These are phyloP conservation scores for Petrophora chlorosata DNA, from an alignment of 2,888 invertebrate genomes.

Conservation along the genomic window DNA sequence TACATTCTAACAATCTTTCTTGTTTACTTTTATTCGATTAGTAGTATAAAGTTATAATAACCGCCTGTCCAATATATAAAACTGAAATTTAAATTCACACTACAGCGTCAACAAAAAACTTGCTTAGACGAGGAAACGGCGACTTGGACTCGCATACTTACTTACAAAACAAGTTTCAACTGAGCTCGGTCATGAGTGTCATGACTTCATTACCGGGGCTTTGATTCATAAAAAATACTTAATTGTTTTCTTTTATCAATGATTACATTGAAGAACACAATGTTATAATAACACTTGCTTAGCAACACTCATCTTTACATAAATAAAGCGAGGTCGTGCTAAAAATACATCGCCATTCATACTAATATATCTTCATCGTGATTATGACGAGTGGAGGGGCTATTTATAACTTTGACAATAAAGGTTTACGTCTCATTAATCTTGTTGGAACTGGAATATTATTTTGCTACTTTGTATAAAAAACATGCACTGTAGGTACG, in stretches of 20 bases:
- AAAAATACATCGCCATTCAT: slow-evolving; percentile 18
- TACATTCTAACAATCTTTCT: no score
- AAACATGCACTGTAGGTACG: no score
- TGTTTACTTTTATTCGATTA: no score
- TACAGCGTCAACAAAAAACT: slow-evolving; percentile 24
- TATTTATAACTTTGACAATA: slow-evolving; percentile 3
- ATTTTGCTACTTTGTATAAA: no score
- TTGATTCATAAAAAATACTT: slow-evolving; percentile 29
- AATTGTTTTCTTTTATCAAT: no score
- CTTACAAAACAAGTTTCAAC: slow-evolving; percentile 31
- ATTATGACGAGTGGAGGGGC: slow-evolving; percentile 7
- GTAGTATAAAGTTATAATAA: slow-evolving; percentile 21
- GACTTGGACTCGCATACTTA: slow-evolving; percentile 2
- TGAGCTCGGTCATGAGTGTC: slow-evolving; percentile 22
- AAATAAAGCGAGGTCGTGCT: slow-evolving; percentile 13
- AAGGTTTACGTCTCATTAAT: no score
- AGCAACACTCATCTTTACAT: slow-evolving; percentile 19
- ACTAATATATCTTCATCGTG: slow-evolving; percentile 5
- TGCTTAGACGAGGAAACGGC: slow-evolving; percentile 31
- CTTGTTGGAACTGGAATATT: no score
- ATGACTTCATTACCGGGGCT: slow-evolving; percentile 17
- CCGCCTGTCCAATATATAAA: slow-evolving; percentile 7
- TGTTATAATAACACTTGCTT: slow-evolving; percentile 32
- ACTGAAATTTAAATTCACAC: slow-evolving; percentile 22
- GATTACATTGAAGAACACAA: slow-evolving; percentile 22